Base-by-base conservation (phyloP, 2,888 invertebrate genomes). In the Nomada ruficornis region DNA sequence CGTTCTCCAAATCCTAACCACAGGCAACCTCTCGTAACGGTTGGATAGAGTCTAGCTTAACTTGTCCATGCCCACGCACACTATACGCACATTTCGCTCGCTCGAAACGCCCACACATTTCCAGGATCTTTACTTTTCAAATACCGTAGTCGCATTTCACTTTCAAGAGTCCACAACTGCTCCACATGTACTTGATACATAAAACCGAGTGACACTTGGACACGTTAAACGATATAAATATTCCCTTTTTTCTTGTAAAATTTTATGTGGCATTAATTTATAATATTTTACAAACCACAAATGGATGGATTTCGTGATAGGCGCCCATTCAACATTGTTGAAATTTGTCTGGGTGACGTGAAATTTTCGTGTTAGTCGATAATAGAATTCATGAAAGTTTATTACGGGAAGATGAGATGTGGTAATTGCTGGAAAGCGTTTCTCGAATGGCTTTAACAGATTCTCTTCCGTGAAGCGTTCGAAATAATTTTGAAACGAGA, bases 281-380 rank as follows among this genome's bases (percentile, higher is more conserved):
- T n/a, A 18, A 47, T 50, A 18, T 59, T 18, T 7, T 9, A 20
- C 20, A 15, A 55, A 20, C 3, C 20, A 36, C 18, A 68, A 68
- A 68, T 11, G 36, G 18, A 10, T 68, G 23, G 29, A 18, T 55
- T 68, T 55, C n/a, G 5, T 5, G 36, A 50, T 59, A 44, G n/a
- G 23, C 15, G 20, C n/a, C 60, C 50, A 26, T 68, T 54, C n/a
- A 52, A 36, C 20, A 18, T 15, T 2, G 52, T 60, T 42, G 18
- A 29, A 44, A 69, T 44, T 62, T 36, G 20, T 15, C 52, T 52
- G 36, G 50, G 11, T 23, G 13, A 20, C 29, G 70, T 11, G 62
- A 42, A 77, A 77, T 50, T 72, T 77, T 36, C n/a, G 11, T 20
- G 23, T 50, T 7, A 68, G 54, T 57, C 42, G 63, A 23, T 71